Percentiles rank a stretch among this genome's conserved stretches.
Evolutionary conservation across 2,113 vertebrate genomes (phyloP).

Genomic region (Muntiacus muntjak): DNA sequence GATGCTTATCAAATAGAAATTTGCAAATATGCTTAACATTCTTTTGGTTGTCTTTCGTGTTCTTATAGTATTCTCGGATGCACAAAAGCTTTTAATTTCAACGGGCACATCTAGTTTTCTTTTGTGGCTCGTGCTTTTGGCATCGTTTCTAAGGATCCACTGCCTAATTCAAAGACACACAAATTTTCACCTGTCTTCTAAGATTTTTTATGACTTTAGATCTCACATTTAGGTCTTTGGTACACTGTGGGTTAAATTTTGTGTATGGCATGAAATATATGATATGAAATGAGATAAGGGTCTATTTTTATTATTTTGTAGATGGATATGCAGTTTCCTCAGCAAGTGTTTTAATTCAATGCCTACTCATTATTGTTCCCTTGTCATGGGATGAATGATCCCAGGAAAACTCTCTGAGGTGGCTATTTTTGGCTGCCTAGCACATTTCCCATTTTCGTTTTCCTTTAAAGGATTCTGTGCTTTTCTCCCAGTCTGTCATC

Average conservation of each 20-base stretch:
- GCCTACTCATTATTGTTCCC: background rate
- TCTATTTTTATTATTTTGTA: background rate
- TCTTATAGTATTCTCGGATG: background rate
- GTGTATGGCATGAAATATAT: background rate
- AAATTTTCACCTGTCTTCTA: background rate
- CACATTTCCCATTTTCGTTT: background rate
- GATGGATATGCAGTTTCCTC: background rate
- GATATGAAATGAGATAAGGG: background rate
- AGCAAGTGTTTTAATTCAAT: background rate
- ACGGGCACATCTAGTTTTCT: background rate
- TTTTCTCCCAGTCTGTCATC: background rate
- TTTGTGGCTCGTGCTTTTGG: background rate
- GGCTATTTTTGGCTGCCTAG: background rate
- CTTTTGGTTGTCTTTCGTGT: background rate
- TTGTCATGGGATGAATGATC: background rate
- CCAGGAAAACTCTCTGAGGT: too few relatives aligned
- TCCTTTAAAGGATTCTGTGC: background rate
- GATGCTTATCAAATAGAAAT: background rate
- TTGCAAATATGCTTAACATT: background rate
- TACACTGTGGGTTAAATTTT: background rate
- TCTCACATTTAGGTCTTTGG: background rate
- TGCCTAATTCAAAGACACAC: background rate
- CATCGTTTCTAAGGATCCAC: background rate
- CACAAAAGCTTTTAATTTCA: background rate
- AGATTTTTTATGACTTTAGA: background rate